These are phyloP conservation scores for Argyresthia goedartella DNA, from an alignment of 2,888 invertebrate species.

Conservation along the genomic window DNA sequence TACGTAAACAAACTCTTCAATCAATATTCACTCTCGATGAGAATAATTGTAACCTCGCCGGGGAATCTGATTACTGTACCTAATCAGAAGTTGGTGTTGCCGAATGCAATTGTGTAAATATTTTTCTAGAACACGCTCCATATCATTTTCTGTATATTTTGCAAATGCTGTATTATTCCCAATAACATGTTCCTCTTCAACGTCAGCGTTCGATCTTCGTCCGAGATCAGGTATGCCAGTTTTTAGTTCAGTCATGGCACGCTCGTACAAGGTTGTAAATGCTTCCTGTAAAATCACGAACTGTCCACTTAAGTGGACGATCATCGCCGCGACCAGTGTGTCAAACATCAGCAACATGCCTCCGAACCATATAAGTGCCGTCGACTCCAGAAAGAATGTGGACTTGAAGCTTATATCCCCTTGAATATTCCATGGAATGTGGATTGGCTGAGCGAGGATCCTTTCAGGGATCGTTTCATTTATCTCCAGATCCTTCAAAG, in stretches of 20 bases:
- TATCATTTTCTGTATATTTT: slow-evolving; percentile 31
- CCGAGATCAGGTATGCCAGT: slow-evolving; percentile 16
- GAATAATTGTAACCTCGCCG: too few species aligned
- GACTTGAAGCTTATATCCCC: slow-evolving; percentile 37
- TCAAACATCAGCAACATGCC: slow-evolving; percentile 61
- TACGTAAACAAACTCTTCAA: too few species aligned
- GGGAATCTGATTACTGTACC: slow-evolving; percentile 21
- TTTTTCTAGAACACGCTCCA: slow-evolving; percentile 37
- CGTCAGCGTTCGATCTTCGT: not conserved
- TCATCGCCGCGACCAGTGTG: slow-evolving; percentile 54
- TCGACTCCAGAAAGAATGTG: slow-evolving; percentile 47
- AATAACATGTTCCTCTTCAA: slow-evolving; percentile 13
- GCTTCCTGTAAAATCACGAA: slow-evolving; percentile 49
- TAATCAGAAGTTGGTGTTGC: slow-evolving; percentile 54
- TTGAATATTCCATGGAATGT: slow-evolving; percentile 59
- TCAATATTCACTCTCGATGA: too few species aligned
- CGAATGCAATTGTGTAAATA: slow-evolving; percentile 39
- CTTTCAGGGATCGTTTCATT: slow-evolving; percentile 30
- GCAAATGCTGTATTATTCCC: slow-evolving; percentile 17
- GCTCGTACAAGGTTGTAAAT: slow-evolving; percentile 41
- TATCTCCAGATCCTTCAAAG: slow-evolving; percentile 31
- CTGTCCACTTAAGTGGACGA: slow-evolving; percentile 56
- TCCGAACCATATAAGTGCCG: slow-evolving; percentile 57
- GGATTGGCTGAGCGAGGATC: slow-evolving; percentile 55
- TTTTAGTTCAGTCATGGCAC: slow-evolving; percentile 33